Conservation (phyloP, 2,888 invertebrate genomes). For the Brachyopa scutellaris region DNA sequence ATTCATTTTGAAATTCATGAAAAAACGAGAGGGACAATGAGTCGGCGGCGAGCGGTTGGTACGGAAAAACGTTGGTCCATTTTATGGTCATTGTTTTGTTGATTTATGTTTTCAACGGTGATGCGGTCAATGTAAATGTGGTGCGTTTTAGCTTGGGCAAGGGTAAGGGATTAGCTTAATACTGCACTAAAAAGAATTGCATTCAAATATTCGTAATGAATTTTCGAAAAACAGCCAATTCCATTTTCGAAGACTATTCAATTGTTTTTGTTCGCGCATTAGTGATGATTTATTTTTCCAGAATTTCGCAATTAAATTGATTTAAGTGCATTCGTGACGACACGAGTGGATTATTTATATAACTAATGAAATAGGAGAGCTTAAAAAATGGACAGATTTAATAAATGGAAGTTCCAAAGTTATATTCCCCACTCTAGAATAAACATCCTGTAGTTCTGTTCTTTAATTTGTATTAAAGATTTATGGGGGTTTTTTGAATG, state of each 20-base stretch:
- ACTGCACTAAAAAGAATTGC: slow-evolving; percentile 1
- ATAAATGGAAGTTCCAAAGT: no score
- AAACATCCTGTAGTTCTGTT: no score
- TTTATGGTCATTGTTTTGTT: slow-evolving; percentile 52
- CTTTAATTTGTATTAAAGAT: no score
- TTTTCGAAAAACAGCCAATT: slow-evolving; percentile 55
- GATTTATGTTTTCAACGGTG: slow-evolving; percentile 55
- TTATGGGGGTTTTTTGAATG: no score
- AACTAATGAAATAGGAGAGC: no score
- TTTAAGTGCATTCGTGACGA: slow-evolving; percentile 42
- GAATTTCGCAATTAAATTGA: slow-evolving; percentile 46
- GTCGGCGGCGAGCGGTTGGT: not conserved
- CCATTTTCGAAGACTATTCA: slow-evolving; percentile 44
- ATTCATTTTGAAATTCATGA: slow-evolving; percentile 60
- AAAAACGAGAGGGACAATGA: slow-evolving; percentile 12
- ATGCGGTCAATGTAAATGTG: slow-evolving; percentile 38
- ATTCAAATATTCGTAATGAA: slow-evolving; percentile 41
- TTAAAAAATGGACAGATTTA: no score
- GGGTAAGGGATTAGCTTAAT: slow-evolving; percentile 67
- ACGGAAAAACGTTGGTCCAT: slow-evolving; percentile 19
- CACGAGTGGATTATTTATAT: slow-evolving; percentile 61
- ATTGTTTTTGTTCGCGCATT: slow-evolving; percentile 60
- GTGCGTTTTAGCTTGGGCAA: not conserved
- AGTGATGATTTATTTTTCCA: slow-evolving; percentile 53
- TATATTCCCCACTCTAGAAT: no score